These are phyloP conservation scores for Dicaeum eximium DNA, from an alignment of 2,113 vertebrate species.

Conservation along the genomic window DNA sequence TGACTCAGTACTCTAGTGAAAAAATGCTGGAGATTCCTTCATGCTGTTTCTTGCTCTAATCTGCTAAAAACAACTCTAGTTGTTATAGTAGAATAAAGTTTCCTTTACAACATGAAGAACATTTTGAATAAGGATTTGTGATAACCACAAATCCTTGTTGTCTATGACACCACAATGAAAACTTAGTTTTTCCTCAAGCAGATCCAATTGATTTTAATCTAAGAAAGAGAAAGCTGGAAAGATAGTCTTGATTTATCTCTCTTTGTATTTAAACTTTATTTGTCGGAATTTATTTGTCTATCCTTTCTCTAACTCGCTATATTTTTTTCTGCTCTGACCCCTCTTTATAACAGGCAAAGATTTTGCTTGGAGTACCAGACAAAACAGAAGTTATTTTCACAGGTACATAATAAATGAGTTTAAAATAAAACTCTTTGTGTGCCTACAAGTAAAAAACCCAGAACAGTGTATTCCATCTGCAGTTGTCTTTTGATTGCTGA, in stretches of 20 bases:
- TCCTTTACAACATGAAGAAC: neutral
- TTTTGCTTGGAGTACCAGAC: neutral
- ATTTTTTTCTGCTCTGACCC: neutral
- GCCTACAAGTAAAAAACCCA: neutral
- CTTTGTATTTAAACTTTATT: neutral
- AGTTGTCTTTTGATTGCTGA: neutral
- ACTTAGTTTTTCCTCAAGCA: neutral
- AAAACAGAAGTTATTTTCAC: neutral
- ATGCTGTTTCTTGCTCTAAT: neutral
- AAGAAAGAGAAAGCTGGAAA: neutral
- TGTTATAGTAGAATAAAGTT: neutral
- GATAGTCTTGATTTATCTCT: neutral
- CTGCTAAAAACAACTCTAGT: neutral
- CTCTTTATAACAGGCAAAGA: neutral
- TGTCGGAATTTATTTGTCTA: neutral
- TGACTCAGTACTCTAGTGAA: neutral
- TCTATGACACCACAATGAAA: neutral
- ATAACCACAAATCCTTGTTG: neutral
- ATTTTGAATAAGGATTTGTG: neutral
- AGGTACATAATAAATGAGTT: neutral
- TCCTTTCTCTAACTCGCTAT: neutral
- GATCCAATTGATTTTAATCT: neutral
- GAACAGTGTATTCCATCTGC: neutral
- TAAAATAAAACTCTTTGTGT: neutral
- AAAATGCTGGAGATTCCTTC: neutral